phyloP scores from a whole-genome alignment of 2,888 invertebrate species.

The Nemoura dubitans region DNA sequence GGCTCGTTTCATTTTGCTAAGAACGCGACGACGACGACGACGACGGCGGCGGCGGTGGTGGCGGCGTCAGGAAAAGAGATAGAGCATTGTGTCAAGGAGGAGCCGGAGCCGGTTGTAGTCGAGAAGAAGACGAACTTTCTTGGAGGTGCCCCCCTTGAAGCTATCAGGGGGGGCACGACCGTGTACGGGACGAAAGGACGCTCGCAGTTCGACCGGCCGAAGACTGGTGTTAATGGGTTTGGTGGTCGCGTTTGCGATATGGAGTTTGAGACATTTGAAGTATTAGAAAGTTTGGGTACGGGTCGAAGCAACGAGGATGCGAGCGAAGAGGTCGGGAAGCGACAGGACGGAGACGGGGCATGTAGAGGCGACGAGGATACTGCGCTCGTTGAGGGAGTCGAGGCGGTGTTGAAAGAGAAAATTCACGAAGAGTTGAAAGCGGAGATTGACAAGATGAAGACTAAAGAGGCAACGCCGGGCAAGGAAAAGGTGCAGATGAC shows the following conservation, averaged over 20 bases:
- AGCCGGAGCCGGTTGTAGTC: not conserved
- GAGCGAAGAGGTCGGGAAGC: conserved; percentile 27
- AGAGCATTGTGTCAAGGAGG: conserved; percentile 7
- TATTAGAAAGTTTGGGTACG: conserved; percentile 56
- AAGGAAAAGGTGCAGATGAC: conserved; percentile 29
- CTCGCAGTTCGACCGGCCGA: not conserved
- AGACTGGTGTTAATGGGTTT: not conserved
- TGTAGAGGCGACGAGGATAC: conserved; percentile 44
- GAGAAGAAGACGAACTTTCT: conserved; percentile 24
- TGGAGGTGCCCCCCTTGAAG: not conserved
- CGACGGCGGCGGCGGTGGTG: too few species aligned
- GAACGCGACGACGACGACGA: not conserved
- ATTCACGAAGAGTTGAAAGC: conserved; percentile 36
- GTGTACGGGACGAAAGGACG: not conserved
- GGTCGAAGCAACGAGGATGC: not conserved
- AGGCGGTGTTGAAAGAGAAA: conserved; percentile 54
- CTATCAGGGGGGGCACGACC: not conserved
- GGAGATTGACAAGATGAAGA: not conserved
- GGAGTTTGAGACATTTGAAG: conserved; percentile 85
- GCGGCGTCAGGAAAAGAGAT: too few species aligned
- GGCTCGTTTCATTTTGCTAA: not conserved
- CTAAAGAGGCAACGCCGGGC: not conserved
- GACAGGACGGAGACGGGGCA: too few species aligned
- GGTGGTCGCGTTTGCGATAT: conserved; percentile 65
- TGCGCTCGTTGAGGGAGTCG: conserved; percentile 54